Percentiles rank a stretch among this genome's conserved stretches.
phyloP scores from a whole-genome alignment of 2,113 vertebrate genomes.

The Microcebus jonahi region DNA sequence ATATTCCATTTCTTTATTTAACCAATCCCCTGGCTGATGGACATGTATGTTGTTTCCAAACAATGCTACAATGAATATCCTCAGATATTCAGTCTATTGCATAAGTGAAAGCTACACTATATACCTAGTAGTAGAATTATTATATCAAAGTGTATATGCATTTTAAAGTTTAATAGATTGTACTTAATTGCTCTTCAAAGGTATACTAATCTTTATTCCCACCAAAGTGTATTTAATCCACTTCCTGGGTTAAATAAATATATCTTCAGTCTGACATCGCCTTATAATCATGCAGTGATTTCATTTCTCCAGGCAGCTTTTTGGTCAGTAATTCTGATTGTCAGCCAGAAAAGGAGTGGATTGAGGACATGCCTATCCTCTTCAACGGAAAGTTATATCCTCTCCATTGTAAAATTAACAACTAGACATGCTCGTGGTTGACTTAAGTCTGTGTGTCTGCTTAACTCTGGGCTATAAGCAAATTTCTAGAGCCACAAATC shows the following conservation, averaged over 20 bases:
- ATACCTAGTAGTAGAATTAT: neutral
- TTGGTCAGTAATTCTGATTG: neutral
- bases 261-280: neutral
- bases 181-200: neutral
- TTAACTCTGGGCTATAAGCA: neutral
- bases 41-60: slow-evolving; percentile 9
- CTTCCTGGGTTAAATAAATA: neutral
- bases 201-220: neutral
- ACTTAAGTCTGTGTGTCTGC: neutral
- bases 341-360: neutral
- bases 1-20: slow-evolving; percentile 24
- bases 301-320: neutral
- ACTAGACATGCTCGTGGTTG: neutral
- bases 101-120: neutral
- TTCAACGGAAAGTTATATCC: neutral
- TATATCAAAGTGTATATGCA: neutral
- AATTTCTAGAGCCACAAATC: neutral
- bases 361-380: neutral
- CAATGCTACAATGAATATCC: neutral
- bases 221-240: neutral
- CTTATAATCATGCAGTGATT: neutral
- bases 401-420: neutral
- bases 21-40: neutral
- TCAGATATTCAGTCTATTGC: neutral
- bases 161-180: slow-evolving; percentile 41